A percentile compares a stretch with the other conserved stretches of the same genome.
Evolutionary conservation across 53 echinoderm and acorn worm genomes (phyloP).

Genomic region (Crossaster papposus): DNA sequence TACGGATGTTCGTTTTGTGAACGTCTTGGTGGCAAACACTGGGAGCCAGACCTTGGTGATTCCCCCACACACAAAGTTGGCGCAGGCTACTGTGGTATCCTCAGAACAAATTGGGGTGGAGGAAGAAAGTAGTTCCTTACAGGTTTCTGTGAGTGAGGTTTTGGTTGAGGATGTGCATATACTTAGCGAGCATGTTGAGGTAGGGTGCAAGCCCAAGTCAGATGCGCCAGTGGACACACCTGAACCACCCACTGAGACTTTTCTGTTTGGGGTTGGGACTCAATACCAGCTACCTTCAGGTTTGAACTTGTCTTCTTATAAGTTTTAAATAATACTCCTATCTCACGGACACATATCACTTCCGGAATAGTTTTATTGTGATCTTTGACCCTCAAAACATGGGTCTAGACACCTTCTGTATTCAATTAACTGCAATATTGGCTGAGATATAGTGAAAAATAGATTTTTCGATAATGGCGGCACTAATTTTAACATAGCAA

Average conservation of each 20-base stretch:
- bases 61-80: slow-evolving; percentile 18
- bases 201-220: not conserved
- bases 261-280: slow-evolving; percentile 5
- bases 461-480: too few species aligned
- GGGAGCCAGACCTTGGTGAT: not conserved
- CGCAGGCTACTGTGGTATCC: slow-evolving; percentile 1
- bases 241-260: not conserved
- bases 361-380: too few species aligned
- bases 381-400: too few species aligned
- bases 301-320: not conserved
- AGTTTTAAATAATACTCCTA: slow-evolving; percentile 36
- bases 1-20: not conserved
- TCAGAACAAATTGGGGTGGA: not conserved
- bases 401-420: too few species aligned
- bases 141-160: slow-evolving; percentile 16
- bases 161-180: not conserved
- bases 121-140: not conserved
- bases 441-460: slow-evolving; percentile 47
- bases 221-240: not conserved
- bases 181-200: not conserved
- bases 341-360: too few species aligned
- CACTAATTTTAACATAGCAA: slow-evolving; percentile 18
- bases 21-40: not conserved
- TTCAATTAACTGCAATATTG: slow-evolving; percentile 50
- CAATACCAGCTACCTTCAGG: slow-evolving; percentile 33